Percentiles rank a stretch among this genome's conserved stretches.
Conservation (phyloP, 1,140 invertebrate species). For the Heliconius hermathena region DNA sequence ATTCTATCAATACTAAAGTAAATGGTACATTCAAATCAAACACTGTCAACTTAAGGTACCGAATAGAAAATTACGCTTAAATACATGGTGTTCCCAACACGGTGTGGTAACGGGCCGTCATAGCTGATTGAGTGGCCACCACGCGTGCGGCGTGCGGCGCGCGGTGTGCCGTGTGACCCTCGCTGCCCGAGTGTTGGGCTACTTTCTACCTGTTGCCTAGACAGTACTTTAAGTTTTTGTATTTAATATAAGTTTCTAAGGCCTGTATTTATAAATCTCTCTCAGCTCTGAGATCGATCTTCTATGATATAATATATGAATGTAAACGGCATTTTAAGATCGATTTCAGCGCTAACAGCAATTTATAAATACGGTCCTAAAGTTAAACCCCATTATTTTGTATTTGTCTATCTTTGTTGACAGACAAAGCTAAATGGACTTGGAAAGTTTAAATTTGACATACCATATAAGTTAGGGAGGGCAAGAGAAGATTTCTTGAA, state of each 20-base stretch:
- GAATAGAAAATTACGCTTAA: neutral
- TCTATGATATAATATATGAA: too few species aligned
- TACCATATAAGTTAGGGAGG: too few species aligned
- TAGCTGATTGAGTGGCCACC: neutral
- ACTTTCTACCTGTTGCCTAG: neutral
- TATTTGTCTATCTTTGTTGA: too few species aligned
- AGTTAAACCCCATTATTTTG: too few species aligned
- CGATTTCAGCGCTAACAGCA: too few species aligned
- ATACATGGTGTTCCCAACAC: neutral
- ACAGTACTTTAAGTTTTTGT: neutral
- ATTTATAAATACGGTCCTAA: too few species aligned
- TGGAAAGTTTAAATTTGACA: too few species aligned
- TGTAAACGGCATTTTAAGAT: too few species aligned
- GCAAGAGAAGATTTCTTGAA: too few species aligned
- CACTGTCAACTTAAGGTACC: neutral
- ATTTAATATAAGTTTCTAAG: too few species aligned
- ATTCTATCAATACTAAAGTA: neutral
- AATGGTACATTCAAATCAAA: neutral
- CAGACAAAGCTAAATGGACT: neutral
- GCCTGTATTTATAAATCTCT: too few species aligned
- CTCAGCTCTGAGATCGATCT: too few species aligned
- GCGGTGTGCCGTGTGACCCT: neutral
- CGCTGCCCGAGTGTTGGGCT: neutral
- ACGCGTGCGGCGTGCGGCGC: neutral
- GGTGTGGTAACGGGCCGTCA: slow-evolving; percentile 7